Evolutionary conservation across 2,888 invertebrate species (phyloP), one percentile per base, ranked within the genome.

Genomic region (Diaphora mendica): DNA sequence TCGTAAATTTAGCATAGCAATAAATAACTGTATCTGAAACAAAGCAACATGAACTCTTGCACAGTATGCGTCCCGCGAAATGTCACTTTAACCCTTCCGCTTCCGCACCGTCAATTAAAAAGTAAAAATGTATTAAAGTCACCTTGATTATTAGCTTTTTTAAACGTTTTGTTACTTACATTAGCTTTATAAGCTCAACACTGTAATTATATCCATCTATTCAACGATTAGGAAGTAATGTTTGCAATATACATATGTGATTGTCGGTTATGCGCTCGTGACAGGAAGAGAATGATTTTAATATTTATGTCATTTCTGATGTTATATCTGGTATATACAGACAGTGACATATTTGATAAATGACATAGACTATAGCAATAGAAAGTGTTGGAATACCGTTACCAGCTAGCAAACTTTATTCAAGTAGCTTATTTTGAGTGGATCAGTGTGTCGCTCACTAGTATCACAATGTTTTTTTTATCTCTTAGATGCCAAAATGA

Each of bases 141-240:
- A 85, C 84, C 85, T 85, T 84, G 84, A 79, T 85, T 79, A 77
- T 74, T 62, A 65, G 39, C 84, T 83, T 83, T 80, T 79, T 76
- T 78, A 71, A 48, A 20, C 68, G 68, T 74, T 78, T 51, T 76
- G 65, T 68, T 68, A n/a, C 44, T 65, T 55, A 48, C 17, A 35
- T 39, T 55, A 26, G 59, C 59, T 67, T 51, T 51, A 67, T 68
- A 67, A 20, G 51, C 48, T 73, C n/a, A 11, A 11, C 44, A 44
- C 15, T 51, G 51, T 64, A 64, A 68, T 64, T 68, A 70, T 67
- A 20, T 35, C 5, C 48, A 73, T 71, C 42, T 71, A 67, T 70
- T 44, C 35, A n/a, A 64, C 67, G 64, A 66, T 70, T 74, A 76
- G 76, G 73, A 73, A 76, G 71, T 73, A 68, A 35, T 70, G 30